Base-by-base conservation (phyloP, 2,113 vertebrate genomes). In the Campylomormyrus tamandua region DNA sequence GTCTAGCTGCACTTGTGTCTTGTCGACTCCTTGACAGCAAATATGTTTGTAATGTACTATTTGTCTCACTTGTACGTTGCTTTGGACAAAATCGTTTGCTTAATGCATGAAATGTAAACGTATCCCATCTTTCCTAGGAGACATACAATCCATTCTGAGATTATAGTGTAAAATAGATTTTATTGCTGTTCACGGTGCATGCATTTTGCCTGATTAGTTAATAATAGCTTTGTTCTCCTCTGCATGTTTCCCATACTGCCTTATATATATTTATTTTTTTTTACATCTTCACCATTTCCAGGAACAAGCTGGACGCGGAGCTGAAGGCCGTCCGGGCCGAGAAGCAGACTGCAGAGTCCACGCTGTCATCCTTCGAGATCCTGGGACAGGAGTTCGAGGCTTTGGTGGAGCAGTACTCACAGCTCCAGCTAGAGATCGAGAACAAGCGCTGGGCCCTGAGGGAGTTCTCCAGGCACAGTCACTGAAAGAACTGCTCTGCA, bases 371-470 rank as follows among this genome's bases (percentile, higher is more conserved):
- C 7, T 96, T 96, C 74, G 93, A 96, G 93, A 95, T 96, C 84
- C 92, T 96, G 83, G 96, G 96, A 11, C 94, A 92, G 89, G 95
- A 95, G 11, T 96, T 96, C 46, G 93, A 96, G 89, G 74, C 90
- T 5, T 92, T 96, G 89, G 95, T 95, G 0, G 93, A 96, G 48
- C 95, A 96, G 90, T 96, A 96, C 89, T 93, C 93, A 86, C 92
- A 91, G 52, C 62, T 96, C 21, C 93, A 89, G 35, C 93, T 92
- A 85, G 94, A 96, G 89, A 95, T 96, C 0, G 93, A 94, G 31
- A 94, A 94, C 48, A 96, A 96, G 89, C 93, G 92, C 48, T 96
- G 96, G 96, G 96, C 95, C 5, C 48, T 96, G 89, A 94, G 93
- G 90, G 95, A 96, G 89, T 95, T 96, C 83, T 90, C 92, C 2